A percentile compares a stretch with the other conserved stretches of the same genome.
phyloP scores from a whole-genome alignment of 1,140 invertebrate genomes.

The Papilio polyxenes region DNA sequence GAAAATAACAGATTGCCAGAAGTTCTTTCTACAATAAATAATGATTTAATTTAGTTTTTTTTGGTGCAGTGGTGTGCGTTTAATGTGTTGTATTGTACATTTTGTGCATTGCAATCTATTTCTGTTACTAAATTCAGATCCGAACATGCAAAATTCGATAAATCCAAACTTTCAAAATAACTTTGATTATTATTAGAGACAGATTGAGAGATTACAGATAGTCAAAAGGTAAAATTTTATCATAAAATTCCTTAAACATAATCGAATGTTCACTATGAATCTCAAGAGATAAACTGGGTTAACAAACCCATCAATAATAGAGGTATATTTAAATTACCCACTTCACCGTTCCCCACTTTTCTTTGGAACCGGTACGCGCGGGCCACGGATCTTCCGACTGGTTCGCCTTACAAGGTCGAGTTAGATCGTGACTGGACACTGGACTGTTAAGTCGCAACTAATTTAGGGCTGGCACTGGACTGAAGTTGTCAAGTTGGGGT shows the following conservation, averaged over 20 bases:
- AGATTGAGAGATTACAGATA: no score
- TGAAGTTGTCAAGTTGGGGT: background rate
- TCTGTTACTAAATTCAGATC: no score
- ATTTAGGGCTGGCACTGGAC: conserved; percentile 24
- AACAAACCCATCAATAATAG: conserved; percentile 38
- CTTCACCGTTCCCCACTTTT: conserved; percentile 44
- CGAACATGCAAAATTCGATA: no score
- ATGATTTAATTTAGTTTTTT: no score
- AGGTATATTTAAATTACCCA: conserved; percentile 38
- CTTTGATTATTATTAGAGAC: no score
- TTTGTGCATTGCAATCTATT: no score
- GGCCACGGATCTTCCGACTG: conserved; percentile 29
- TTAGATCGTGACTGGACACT: conserved; percentile 41
- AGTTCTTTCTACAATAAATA: no score
- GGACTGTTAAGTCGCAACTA: conserved; percentile 30
- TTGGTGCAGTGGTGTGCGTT: no score
- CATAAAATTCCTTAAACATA: conserved; percentile 5
- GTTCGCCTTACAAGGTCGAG: conserved; percentile 51
- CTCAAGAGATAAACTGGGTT: conserved; percentile 30
- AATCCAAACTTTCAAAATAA: no score
- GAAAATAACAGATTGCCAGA: no score
- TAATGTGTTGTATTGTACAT: no score
- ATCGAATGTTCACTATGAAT: conserved; percentile 15
- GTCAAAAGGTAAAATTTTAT: background rate
- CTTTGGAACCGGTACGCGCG: conserved; percentile 46